Percentiles rank a stretch among this genome's conserved stretches.
Evolutionary conservation across 2,797 vertebrate genomes (phyloP).

Genomic region (Catostomus latipinnis): DNA sequence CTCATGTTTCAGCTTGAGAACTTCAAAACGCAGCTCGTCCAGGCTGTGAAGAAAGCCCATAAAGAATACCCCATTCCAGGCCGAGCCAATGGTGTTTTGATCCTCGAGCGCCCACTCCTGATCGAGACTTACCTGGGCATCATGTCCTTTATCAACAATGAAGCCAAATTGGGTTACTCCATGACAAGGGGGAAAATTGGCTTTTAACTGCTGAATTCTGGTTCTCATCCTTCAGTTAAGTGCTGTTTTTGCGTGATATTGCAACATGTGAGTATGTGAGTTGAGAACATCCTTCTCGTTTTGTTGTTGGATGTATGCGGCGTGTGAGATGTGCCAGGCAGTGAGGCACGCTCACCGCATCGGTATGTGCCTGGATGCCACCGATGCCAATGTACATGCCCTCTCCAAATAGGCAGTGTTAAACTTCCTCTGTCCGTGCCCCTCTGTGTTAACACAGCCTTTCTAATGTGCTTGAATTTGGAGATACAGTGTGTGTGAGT

Average conservation of each 20-base stretch:
- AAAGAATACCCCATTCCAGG: conserved; percentile 85
- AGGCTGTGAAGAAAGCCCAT: conserved; percentile 93
- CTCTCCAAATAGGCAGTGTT: conserved; percentile 25
- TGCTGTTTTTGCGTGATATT: conserved; percentile 11
- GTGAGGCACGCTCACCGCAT: conserved; percentile 1
- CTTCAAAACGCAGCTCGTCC: conserved; percentile 89
- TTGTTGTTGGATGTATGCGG: conserved; percentile 45
- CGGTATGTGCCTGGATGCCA: conserved; percentile 49
- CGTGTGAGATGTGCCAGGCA: conserved; percentile 10
- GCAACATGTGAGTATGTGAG: conserved; percentile 33
- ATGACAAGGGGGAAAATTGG: conserved; percentile 96
- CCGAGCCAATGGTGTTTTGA: conserved; percentile 81
- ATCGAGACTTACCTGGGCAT: conserved; percentile 97
- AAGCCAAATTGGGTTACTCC: conserved; percentile 95
- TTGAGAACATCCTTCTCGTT: conserved; percentile 28
- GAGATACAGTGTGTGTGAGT: conserved; percentile 8
- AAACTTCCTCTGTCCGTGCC: not conserved
- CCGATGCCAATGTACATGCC: conserved; percentile 31
- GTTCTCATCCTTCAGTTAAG: not conserved
- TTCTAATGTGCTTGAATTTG: conserved; percentile 32
- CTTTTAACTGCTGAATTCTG: conserved; percentile 77
- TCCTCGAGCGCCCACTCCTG: conserved; percentile 90
- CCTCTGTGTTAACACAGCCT: not conserved
- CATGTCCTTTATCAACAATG: conserved; percentile 98
- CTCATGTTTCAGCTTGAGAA: conserved; percentile 82